A percentile compares a stretch with the other conserved stretches of the same genome.
Evolutionary conservation across 2,797 vertebrate genomes (phyloP).

Genomic region (Melanotaenia boesemani): DNA sequence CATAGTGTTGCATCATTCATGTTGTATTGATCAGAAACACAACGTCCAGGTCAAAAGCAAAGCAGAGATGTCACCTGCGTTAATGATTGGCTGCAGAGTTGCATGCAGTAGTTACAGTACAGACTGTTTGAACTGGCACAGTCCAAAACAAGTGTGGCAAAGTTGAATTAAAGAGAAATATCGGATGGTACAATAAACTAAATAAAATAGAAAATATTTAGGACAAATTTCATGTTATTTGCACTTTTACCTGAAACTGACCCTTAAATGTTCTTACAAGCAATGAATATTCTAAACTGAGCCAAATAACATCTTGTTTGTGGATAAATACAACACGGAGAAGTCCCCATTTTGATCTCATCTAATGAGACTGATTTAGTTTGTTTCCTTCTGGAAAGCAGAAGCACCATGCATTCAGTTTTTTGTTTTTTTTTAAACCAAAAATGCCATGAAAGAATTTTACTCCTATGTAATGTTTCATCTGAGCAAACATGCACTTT

Average conservation of each 20-base stretch:
- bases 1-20: neutral
- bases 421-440: too few species aligned
- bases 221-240: neutral
- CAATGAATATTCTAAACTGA: neutral
- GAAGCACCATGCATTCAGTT: too few species aligned
- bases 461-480: too few species aligned
- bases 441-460: too few species aligned
- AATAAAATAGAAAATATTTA: neutral
- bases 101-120: slow-evolving; percentile 45
- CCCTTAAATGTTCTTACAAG: neutral
- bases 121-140: neutral
- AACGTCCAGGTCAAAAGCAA: slow-evolving; percentile 57
- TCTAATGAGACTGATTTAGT: neutral
- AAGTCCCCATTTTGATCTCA: neutral
- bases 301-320: neutral
- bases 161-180: neutral
- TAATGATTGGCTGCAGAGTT: slow-evolving; percentile 81
- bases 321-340: neutral
- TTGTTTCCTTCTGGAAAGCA: too few species aligned
- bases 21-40: slow-evolving; percentile 63
- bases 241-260: neutral
- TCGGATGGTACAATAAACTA: neutral
- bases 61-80: slow-evolving; percentile 56
- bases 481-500: too few species aligned
- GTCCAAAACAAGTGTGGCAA: neutral